phyloP scores from a whole-genome alignment of 2,113 vertebrate genomes.

The Rissa tridactyla region DNA sequence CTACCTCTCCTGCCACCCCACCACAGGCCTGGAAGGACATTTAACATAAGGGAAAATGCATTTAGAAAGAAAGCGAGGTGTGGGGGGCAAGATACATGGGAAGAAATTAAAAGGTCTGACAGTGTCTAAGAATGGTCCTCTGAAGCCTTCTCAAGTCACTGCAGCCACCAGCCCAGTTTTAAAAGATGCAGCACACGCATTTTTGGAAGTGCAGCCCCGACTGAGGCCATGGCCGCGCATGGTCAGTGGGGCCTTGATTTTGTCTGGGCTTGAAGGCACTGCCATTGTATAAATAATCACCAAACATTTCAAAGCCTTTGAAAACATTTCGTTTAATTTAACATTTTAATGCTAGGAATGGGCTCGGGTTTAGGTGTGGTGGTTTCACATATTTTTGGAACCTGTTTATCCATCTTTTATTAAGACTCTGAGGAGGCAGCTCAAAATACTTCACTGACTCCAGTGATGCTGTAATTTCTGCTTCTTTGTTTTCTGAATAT shows the following conservation, averaged over 20 bases:
- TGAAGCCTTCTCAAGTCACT: background rate
- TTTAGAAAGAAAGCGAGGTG: background rate
- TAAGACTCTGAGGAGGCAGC: slow-evolving; percentile 48
- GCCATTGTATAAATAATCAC: background rate
- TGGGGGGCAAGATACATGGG: rapidly evolving
- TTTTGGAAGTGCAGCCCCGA: background rate
- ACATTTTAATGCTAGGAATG: slow-evolving; percentile 47
- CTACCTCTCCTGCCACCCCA: background rate
- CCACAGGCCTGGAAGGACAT: rapidly evolving
- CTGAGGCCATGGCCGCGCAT: background rate
- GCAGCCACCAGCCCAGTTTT: background rate
- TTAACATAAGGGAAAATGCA: background rate
- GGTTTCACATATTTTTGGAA: slow-evolving; percentile 65
- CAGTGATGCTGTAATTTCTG: slow-evolving; percentile 40
- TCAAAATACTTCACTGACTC: slow-evolving; percentile 39
- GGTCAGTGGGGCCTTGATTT: background rate
- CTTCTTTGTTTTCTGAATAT: slow-evolving; percentile 42
- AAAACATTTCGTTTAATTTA: slow-evolving; percentile 11
- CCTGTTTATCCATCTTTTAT: slow-evolving; percentile 62
- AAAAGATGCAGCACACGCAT: background rate
- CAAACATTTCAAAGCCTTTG: slow-evolving; percentile 14
- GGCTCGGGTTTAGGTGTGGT: slow-evolving; percentile 56
- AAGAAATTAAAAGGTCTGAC: background rate
- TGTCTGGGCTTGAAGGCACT: background rate
- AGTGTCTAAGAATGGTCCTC: background rate